Evolutionary conservation across 2,797 vertebrate species (phyloP).

Genomic region (Scomberomorus guttatus): DNA sequence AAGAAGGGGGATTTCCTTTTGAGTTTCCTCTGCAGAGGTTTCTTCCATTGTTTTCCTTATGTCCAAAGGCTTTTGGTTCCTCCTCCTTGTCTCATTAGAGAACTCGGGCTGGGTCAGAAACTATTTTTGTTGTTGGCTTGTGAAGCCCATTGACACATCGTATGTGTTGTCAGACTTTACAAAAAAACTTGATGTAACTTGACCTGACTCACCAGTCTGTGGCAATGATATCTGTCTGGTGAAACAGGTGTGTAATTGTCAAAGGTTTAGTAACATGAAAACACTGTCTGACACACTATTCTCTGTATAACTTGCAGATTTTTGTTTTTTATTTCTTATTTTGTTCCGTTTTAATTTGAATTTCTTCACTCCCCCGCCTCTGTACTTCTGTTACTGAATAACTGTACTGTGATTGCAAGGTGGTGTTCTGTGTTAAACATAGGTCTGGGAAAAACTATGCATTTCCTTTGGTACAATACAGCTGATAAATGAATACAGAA

Average conservation of each 20-base stretch:
- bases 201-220: slow-evolving; percentile 65
- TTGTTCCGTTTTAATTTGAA: not conserved
- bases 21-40: not conserved
- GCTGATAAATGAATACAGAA: slow-evolving; percentile 50
- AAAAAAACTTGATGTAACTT: slow-evolving; percentile 48
- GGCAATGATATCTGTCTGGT: slow-evolving; percentile 49
- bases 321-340: not conserved
- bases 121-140: slow-evolving; percentile 8
- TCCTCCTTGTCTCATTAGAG: not conserved
- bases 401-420: slow-evolving; percentile 35
- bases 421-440: slow-evolving; percentile 24
- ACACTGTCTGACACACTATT: not conserved
- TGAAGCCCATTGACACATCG: slow-evolving; percentile 29
- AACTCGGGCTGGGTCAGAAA: slow-evolving; percentile 12
- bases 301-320: not conserved
- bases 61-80: not conserved
- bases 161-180: slow-evolving; percentile 22
- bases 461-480: slow-evolving; percentile 46
- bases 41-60: not conserved
- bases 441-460: not conserved
- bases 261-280: slow-evolving; percentile 5
- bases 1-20: not conserved
- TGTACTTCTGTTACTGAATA: not conserved
- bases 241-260: slow-evolving; percentile 57
- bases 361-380: not conserved